Conservation (phyloP, 2,797 vertebrate genomes). For the Stomatorhinus walkeri region DNA sequence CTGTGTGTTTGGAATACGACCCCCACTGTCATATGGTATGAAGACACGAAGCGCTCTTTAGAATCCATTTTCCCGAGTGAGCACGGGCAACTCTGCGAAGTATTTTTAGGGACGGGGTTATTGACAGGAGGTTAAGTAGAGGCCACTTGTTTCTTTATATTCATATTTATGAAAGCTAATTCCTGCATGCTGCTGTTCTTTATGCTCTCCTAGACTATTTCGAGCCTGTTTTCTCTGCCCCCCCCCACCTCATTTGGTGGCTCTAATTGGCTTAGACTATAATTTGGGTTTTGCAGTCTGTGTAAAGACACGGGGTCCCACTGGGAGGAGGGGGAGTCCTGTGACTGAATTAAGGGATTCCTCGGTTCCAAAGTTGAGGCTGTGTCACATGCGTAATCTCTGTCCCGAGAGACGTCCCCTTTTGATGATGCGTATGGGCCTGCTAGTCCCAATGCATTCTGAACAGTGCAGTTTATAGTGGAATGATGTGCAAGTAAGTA, state of each 20-base stretch:
- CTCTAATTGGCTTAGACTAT: background rate
- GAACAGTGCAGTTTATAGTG: background rate
- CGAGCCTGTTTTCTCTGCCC: background rate
- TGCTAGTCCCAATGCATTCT: background rate
- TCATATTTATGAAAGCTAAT: background rate
- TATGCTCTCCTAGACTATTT: background rate
- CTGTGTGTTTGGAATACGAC: background rate
- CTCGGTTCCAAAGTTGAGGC: background rate
- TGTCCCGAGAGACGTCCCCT: background rate
- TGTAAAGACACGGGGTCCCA: background rate
- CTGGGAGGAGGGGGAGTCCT: background rate
- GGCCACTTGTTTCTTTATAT: background rate
- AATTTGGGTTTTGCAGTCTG: conserved; percentile 4
- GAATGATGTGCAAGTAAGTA: background rate
- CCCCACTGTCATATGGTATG: background rate
- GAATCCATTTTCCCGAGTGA: background rate
- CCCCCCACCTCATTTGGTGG: background rate
- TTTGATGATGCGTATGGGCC: background rate
- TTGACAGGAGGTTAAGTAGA: background rate
- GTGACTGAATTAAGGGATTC: background rate
- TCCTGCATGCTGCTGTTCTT: background rate
- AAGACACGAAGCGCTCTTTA: background rate
- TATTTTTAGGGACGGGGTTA: background rate
- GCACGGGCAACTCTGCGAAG: background rate
- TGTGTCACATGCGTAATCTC: background rate